Evolutionary conservation across 2,113 vertebrate genomes (phyloP).

Genomic region (Gobius niger): DNA sequence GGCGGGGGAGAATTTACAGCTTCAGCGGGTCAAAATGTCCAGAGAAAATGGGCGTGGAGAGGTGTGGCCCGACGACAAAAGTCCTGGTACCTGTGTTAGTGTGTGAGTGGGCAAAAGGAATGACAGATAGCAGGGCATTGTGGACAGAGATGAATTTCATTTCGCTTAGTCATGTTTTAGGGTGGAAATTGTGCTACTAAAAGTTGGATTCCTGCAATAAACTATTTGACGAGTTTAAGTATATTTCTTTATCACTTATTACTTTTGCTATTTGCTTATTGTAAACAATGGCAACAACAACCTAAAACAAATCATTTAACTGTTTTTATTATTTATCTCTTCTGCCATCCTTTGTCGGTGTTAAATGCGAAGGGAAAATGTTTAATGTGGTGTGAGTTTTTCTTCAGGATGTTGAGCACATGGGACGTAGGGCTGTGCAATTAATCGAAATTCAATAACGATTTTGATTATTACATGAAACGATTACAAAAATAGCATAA

Average conservation of each 20-base stretch:
- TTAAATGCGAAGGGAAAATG: slow-evolving; percentile 48
- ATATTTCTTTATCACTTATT: slow-evolving; percentile 1
- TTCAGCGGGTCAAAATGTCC: slow-evolving; percentile 50
- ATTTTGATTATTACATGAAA: no score
- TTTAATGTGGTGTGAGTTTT: slow-evolving; percentile 64
- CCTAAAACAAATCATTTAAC: no score
- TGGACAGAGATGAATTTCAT: background rate
- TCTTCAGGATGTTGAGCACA: slow-evolving; percentile 66
- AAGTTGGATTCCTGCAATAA: no score
- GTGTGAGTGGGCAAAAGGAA: slow-evolving; percentile 47
- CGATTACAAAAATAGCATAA: no score
- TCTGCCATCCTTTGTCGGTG: background rate
- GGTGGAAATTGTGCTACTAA: no score
- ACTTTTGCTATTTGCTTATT: background rate
- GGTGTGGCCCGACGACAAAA: slow-evolving; percentile 45
- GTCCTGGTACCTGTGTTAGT: slow-evolving; percentile 43
- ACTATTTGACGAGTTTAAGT: no score
- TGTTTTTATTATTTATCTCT: no score
- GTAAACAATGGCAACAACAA: no score
- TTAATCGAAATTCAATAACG: no score
- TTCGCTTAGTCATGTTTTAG: background rate
- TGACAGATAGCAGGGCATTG: slow-evolving; percentile 34
- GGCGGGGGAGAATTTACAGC: slow-evolving; percentile 32
- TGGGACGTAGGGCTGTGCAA: no score
- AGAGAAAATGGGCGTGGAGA: slow-evolving; percentile 47